Evolutionary conservation across 1,140 invertebrate species (phyloP).

Genomic region (Cecropterus lyciades): DNA sequence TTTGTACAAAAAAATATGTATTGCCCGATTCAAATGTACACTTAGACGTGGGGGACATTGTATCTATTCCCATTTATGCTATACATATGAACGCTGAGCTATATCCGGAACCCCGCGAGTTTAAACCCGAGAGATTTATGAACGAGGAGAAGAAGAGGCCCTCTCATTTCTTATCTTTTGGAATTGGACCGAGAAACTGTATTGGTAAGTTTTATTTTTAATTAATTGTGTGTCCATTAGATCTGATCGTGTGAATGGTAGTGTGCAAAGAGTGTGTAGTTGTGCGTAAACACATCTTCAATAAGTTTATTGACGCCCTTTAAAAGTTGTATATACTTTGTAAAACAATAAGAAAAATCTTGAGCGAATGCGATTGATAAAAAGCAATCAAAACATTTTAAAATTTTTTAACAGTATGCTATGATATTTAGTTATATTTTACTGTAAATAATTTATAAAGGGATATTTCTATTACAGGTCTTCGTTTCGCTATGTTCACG

Average conservation of each 20-base stretch:
- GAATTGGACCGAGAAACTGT: slow-evolving; percentile 89
- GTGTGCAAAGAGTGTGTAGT: too few species aligned
- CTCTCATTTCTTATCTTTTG: slow-evolving; percentile 88
- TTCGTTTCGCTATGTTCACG: slow-evolving; percentile 71
- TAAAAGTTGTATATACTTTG: too few species aligned
- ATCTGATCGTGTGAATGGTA: too few species aligned
- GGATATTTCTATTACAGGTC: slow-evolving; percentile 54
- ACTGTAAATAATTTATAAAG: too few species aligned
- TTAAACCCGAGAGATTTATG: slow-evolving; percentile 86
- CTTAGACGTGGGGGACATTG: slow-evolving; percentile 68
- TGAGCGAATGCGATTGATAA: too few species aligned
- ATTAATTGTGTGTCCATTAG: too few species aligned
- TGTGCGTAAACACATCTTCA: too few species aligned
- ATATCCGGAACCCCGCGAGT: slow-evolving; percentile 85
- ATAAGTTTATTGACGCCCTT: too few species aligned
- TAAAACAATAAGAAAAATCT: too few species aligned
- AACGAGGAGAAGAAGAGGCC: slow-evolving; percentile 79
- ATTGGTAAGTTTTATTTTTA: slow-evolving; percentile 85
- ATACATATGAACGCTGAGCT: slow-evolving; percentile 86
- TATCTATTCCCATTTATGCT: slow-evolving; percentile 81
- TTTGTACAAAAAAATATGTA: slow-evolving; percentile 81
- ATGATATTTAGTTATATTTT: too few species aligned
- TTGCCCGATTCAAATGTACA: slow-evolving; percentile 76
- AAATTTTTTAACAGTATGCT: too few species aligned
- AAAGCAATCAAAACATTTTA: too few species aligned